phyloP scores from a whole-genome alignment of 2,797 vertebrate genomes.

The Acanthurus tractus region DNA sequence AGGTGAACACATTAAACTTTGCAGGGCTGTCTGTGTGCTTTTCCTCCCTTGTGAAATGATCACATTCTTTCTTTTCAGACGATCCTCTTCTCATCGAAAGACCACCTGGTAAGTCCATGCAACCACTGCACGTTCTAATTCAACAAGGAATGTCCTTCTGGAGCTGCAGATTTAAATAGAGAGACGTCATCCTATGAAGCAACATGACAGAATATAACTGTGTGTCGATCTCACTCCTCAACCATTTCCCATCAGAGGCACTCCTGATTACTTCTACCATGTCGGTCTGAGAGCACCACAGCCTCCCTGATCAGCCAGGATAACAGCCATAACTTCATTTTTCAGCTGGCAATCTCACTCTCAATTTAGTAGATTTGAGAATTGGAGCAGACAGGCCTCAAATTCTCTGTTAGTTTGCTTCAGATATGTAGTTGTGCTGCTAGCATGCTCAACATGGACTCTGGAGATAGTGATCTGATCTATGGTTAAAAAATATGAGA shows the following conservation, averaged over 20 bases:
- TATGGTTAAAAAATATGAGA: no score
- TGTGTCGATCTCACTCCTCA: neutral
- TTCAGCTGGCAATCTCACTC: no score
- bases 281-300: neutral
- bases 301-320: no score
- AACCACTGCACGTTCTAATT: conserved; percentile 3
- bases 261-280: neutral
- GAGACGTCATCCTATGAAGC: neutral
- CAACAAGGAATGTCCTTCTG: conserved; percentile 10
- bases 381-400: no score
- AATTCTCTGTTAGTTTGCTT: no score
- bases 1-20: conserved; percentile 60
- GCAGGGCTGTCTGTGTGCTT: conserved; percentile 39
- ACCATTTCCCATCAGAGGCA: neutral
- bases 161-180: conserved; percentile 20
- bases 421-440: no score
- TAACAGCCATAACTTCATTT: no score
- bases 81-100: conserved; percentile 97
- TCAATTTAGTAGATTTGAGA: no score
- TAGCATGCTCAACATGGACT: no score
- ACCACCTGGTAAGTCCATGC: conserved; percentile 91
- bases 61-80: conserved; percentile 84
- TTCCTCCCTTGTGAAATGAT: conserved; percentile 59
- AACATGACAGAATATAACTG: neutral
- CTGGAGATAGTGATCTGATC: no score